These are phyloP conservation scores for Pavo muticus DNA, from an alignment of 2,113 vertebrate genomes.

Conservation along the genomic window DNA sequence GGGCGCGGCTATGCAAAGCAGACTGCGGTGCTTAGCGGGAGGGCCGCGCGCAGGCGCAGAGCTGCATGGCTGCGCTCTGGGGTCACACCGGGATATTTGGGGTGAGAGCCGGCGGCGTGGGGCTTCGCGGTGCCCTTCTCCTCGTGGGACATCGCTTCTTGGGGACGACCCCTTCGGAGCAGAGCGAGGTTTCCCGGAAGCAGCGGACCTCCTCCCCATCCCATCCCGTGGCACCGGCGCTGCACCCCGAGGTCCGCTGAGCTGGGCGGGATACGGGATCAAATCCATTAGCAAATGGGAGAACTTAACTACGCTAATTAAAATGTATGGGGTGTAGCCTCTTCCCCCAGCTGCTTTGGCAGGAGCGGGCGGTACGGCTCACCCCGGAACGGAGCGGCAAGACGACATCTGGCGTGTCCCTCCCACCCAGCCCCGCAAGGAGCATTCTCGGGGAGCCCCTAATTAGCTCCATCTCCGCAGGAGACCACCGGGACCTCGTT, in stretches of 20 bases:
- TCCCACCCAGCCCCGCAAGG: not conserved
- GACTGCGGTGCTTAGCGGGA: too few relatives aligned
- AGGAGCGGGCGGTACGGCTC: not conserved
- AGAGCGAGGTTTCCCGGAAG: accelerated
- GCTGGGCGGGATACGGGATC: constrained; percentile 50
- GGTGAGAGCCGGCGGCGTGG: too few relatives aligned
- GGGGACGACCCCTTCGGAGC: not conserved
- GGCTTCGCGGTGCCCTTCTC: not conserved
- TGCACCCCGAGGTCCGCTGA: not conserved
- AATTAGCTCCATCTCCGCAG: constrained; percentile 64
- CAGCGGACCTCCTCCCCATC: not conserved
- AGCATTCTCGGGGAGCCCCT: not conserved
- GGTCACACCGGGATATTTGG: too few relatives aligned
- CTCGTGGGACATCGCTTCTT: accelerated
- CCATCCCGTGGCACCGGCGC: not conserved
- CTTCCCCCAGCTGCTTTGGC: constrained; percentile 66
- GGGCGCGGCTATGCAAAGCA: too few relatives aligned
- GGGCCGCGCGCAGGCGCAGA: too few relatives aligned
- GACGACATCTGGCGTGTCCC: constrained; percentile 35
- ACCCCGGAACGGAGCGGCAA: accelerated
- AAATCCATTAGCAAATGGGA: constrained; percentile 66
- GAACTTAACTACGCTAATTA: constrained; percentile 72
- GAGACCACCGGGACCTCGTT: constrained; percentile 70
- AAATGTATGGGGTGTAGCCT: constrained; percentile 66
- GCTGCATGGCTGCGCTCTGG: too few relatives aligned